Conservation (phyloP, 2,888 invertebrate genomes). For the Tachystola acroxantha region DNA sequence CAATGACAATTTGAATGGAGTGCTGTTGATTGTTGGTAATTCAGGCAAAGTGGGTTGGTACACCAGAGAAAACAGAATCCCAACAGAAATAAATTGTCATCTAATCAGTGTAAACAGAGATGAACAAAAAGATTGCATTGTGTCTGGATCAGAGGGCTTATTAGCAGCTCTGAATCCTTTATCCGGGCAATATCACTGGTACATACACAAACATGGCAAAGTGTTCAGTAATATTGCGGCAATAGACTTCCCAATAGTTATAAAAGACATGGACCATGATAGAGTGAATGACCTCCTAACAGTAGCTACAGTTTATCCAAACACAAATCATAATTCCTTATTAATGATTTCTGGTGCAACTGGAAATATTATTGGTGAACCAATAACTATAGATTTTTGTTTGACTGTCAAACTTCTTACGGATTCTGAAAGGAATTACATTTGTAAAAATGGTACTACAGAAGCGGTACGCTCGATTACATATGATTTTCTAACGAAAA, state of each 20-base stretch:
- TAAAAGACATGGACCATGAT: conserved; percentile 86
- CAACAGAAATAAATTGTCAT: conserved; percentile 85
- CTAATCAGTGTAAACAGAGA: conserved; percentile 85
- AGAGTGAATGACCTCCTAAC: conserved; percentile 83
- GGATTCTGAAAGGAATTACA: conserved; percentile 75
- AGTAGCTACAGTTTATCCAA: conserved; percentile 71
- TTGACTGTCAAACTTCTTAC: conserved; percentile 76
- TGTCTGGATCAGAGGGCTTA: conserved; percentile 83
- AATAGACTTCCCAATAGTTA: conserved; percentile 82
- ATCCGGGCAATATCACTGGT: conserved; percentile 78
- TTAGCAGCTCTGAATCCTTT: conserved; percentile 72
- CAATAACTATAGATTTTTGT: conserved; percentile 79
- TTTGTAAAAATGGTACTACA: conserved; percentile 77
- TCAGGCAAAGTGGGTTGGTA: conserved; percentile 87
- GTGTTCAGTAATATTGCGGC: conserved; percentile 72
- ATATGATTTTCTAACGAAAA: conserved; percentile 47
- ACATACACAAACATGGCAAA: conserved; percentile 75
- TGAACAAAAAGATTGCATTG: conserved; percentile 85
- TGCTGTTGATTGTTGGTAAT: conserved; percentile 82
- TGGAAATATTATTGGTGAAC: conserved; percentile 82
- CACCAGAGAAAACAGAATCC: conserved; percentile 82
- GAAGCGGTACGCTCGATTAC: conserved; percentile 71
- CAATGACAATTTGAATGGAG: conserved; percentile 79
- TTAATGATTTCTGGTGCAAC: conserved; percentile 84
- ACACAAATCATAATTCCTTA: conserved; percentile 77